Percentiles rank a stretch among this genome's conserved stretches.
These are phyloP conservation scores for Zosterops lateralis DNA, from an alignment of 2,113 vertebrate genomes.

Conservation along the genomic window DNA sequence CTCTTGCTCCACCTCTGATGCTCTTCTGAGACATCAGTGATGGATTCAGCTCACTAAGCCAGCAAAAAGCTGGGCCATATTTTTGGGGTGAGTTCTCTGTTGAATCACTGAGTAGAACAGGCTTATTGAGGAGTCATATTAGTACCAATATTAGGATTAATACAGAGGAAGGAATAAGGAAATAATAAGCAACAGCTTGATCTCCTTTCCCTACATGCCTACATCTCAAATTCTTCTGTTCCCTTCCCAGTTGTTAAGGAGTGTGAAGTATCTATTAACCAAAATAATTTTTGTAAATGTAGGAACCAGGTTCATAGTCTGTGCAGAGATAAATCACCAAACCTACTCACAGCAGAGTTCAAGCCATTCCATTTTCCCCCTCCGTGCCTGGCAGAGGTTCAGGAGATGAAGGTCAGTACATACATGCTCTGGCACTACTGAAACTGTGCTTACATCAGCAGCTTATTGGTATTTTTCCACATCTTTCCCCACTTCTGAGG, in stretches of 20 bases:
- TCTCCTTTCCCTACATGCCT: background rate
- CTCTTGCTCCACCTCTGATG: background rate
- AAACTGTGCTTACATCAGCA: slow-evolving; percentile 8
- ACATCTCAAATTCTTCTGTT: background rate
- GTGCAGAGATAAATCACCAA: background rate
- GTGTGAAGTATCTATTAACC: background rate
- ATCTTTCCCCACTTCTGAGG: background rate
- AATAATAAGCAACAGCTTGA: background rate
- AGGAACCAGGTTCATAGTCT: background rate
- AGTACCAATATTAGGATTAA: background rate
- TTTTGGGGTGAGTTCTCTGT: background rate
- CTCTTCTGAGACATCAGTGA: background rate
- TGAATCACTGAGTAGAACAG: background rate
- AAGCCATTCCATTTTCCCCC: background rate
- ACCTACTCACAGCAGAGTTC: background rate
- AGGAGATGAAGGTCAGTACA: slow-evolving; percentile 33
- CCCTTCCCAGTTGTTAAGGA: background rate
- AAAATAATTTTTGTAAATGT: background rate
- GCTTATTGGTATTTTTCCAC: slow-evolving; percentile 12
- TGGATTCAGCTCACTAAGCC: background rate
- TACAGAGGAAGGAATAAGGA: background rate
- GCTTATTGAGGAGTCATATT: background rate
- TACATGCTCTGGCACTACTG: background rate
- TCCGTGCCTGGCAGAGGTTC: background rate
- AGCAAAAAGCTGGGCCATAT: background rate